Evolutionary conservation across 2,888 invertebrate genomes (phyloP).

Genomic region (Parthenolecanium corni): DNA sequence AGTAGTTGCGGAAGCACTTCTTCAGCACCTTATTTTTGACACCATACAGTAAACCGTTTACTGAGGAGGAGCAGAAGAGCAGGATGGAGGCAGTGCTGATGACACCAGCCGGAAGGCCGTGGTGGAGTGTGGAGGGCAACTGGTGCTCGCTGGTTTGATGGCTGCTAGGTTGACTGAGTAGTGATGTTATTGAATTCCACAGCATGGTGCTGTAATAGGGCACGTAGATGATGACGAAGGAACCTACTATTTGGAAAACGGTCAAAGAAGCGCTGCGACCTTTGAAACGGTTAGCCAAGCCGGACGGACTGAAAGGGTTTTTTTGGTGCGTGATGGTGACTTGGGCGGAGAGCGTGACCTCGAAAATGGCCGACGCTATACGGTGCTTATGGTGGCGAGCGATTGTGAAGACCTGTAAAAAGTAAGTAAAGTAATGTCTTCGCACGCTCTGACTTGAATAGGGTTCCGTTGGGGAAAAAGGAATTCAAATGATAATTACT

Average conservation of each 20-base stretch:
- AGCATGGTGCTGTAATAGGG: slow-evolving; percentile 51
- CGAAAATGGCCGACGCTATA: slow-evolving; percentile 73
- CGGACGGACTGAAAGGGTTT: slow-evolving; percentile 51
- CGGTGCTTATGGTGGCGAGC: slow-evolving; percentile 64
- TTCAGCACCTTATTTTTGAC: slow-evolving; percentile 58
- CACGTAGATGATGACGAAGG: slow-evolving; percentile 57
- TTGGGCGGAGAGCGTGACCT: slow-evolving; percentile 71
- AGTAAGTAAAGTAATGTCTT: neutral
- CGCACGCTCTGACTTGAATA: too few relatives aligned
- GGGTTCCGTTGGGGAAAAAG: too few relatives aligned
- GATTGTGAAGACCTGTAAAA: slow-evolving; percentile 40
- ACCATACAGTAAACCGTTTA: slow-evolving; percentile 68
- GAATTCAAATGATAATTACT: too few relatives aligned
- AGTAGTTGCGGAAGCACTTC: slow-evolving; percentile 63
- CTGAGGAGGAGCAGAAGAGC: slow-evolving; percentile 56
- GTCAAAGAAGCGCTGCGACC: slow-evolving; percentile 52
- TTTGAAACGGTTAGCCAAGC: slow-evolving; percentile 40
- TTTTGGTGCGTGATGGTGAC: slow-evolving; percentile 71
- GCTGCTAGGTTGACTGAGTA: slow-evolving; percentile 18
- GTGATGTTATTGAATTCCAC: slow-evolving; percentile 24
- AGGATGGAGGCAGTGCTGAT: slow-evolving; percentile 47
- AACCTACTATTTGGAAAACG: slow-evolving; percentile 60
- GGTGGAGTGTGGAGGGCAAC: too few relatives aligned
- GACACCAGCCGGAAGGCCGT: slow-evolving; percentile 46
- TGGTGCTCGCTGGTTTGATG: slow-evolving; percentile 35